A percentile compares a stretch with the other conserved stretches of the same genome.
Conservation (phyloP, 2,888 invertebrate species). For the Leucozona laternaria region DNA sequence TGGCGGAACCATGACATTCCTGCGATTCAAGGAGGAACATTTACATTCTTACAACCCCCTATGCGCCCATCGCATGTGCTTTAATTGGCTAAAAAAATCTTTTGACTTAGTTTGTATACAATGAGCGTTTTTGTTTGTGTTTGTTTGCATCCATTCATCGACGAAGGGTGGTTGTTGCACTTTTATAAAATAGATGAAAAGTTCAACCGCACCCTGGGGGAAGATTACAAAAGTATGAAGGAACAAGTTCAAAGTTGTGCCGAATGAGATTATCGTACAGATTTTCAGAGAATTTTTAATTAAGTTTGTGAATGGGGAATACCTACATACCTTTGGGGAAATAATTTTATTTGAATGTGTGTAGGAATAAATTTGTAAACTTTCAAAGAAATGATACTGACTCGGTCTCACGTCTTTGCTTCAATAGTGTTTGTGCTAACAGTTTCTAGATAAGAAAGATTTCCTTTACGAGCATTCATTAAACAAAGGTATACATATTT, state of each 20-base stretch:
- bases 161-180: conserved; percentile 60
- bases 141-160: background rate
- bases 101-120: conserved; percentile 16
- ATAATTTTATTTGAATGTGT: background rate
- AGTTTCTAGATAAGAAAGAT: background rate
- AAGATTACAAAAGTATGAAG: conserved; percentile 37
- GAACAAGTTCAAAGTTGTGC: conserved; percentile 46
- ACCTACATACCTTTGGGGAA: conserved; percentile 17
- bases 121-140: background rate
- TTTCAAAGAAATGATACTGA: too few relatives aligned
- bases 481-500: background rate
- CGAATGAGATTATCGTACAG: conserved; percentile 62
- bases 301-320: conserved; percentile 40
- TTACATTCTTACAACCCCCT: conserved; percentile 1
- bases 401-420: conserved; percentile 12
- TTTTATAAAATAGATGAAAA: conserved; percentile 50
- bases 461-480: background rate
- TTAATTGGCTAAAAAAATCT: conserved; percentile 64
- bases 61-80: conserved; percentile 13
- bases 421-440: background rate
- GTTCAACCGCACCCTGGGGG: conserved; percentile 46
- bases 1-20: conserved; percentile 42
- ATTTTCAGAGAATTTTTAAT: conserved; percentile 59
- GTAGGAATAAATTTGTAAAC: background rate
- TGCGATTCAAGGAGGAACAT: conserved; percentile 7